Evolutionary conservation across 2,113 vertebrate genomes (phyloP).

Genomic region (Nipponia nippon): DNA sequence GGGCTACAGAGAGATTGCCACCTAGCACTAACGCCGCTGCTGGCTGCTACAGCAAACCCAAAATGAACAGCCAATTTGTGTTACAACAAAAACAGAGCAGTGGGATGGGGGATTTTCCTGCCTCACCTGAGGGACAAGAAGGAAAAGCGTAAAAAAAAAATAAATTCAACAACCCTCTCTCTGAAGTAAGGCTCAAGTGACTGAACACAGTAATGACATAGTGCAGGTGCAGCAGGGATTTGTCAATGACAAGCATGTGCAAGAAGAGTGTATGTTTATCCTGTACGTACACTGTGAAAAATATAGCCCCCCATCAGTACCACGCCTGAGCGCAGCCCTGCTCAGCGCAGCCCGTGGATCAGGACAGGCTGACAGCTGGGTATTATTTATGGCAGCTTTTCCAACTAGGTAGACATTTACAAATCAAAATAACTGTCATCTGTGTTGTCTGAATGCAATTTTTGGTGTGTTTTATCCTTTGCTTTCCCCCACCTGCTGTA

Average conservation of each 20-base stretch:
- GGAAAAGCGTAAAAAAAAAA: neutral
- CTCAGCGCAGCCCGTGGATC: neutral
- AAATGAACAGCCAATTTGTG: neutral
- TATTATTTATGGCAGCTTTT: slow-evolving; percentile 64
- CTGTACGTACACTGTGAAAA: slow-evolving; percentile 39
- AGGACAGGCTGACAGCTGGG: slow-evolving; percentile 48
- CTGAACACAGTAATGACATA: neutral
- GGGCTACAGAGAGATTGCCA: neutral
- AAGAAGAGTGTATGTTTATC: slow-evolving; percentile 51
- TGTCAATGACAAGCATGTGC: slow-evolving; percentile 36
- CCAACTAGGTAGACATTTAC: slow-evolving; percentile 66
- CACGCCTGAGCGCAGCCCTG: slow-evolving; percentile 10
- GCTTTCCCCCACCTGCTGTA: neutral
- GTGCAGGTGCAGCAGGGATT: slow-evolving; percentile 38
- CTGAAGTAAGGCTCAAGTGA: neutral
- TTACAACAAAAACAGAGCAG: neutral
- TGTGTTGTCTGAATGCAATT: slow-evolving; percentile 46
- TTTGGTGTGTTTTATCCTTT: slow-evolving; percentile 22
- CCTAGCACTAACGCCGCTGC: neutral
- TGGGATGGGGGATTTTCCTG: neutral
- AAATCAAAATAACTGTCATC: slow-evolving; percentile 74
- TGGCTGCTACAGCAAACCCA: neutral
- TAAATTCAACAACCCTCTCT: neutral
- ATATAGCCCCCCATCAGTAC: slow-evolving; percentile 9
- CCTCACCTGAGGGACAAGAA: neutral